phyloP scores from a whole-genome alignment of 2,888 invertebrate species.

The Eretmocerus hayati region DNA sequence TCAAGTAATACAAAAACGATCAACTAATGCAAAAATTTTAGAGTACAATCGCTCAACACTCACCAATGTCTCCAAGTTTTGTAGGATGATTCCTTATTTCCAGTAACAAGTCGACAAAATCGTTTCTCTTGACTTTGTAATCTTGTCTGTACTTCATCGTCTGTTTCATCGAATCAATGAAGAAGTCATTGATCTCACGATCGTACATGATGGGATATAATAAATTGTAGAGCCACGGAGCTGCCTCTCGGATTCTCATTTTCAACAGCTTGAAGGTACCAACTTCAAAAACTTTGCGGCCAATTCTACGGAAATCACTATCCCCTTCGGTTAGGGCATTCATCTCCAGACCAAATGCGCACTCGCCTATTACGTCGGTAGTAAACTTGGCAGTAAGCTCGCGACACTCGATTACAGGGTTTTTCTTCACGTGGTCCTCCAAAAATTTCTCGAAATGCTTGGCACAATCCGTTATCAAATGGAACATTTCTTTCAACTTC shows the following conservation, averaged over 20 bases:
- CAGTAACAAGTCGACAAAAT: constrained; percentile 45
- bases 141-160: constrained; percentile 41
- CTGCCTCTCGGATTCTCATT: constrained; percentile 4
- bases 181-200: constrained; percentile 31
- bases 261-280: constrained; percentile 14
- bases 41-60: constrained; percentile 3
- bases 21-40: background rate
- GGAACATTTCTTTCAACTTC: constrained; percentile 48
- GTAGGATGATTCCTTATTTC: constrained; percentile 33
- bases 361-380: constrained; percentile 46
- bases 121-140: constrained; percentile 41
- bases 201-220: constrained; percentile 25
- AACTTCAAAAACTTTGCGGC: constrained; percentile 30
- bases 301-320: constrained; percentile 42
- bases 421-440: constrained; percentile 20
- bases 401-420: constrained; percentile 28
- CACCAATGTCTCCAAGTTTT: constrained; percentile 28
- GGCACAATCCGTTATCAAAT: constrained; percentile 40
- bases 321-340: constrained; percentile 40
- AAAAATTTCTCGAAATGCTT: constrained; percentile 36
- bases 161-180: constrained; percentile 33
- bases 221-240: constrained; percentile 26
- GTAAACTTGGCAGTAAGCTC: constrained; percentile 44
- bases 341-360: constrained; percentile 45
- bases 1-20: too few species aligned